Conservation (phyloP, 2,113 vertebrate species). For the Turnix velox region DNA sequence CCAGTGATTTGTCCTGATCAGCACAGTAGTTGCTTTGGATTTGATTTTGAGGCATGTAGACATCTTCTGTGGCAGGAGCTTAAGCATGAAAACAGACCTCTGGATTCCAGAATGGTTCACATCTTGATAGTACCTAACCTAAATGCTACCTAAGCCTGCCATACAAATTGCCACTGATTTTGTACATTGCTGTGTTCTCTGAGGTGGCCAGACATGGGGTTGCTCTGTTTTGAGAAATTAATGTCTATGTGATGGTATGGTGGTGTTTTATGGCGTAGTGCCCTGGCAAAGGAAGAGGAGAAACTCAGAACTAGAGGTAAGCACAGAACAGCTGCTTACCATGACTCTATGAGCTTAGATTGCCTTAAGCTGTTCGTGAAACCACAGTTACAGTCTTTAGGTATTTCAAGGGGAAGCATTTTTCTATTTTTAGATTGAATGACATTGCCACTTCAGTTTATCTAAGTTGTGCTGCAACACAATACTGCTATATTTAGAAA, state of each 20-base stretch:
- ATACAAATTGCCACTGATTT: background rate
- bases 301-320: background rate
- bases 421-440: conserved; percentile 22
- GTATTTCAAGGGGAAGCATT: background rate
- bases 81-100: background rate
- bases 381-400: background rate
- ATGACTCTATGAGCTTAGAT: background rate
- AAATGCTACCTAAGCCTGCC: background rate
- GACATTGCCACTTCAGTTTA: background rate
- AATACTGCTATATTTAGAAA: conserved; percentile 18
- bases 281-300: background rate
- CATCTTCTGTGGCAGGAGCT: background rate
- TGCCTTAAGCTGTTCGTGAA: background rate
- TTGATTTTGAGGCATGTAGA: background rate
- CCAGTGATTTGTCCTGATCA: background rate
- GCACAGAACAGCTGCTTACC: background rate
- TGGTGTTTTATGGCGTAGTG: background rate
- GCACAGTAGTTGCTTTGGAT: background rate
- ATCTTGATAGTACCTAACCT: background rate
- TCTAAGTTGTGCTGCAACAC: background rate
- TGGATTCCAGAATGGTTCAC: background rate
- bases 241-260: background rate
- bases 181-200: background rate
- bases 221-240: background rate
- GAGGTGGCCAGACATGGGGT: background rate